Evolutionary conservation across 2,888 invertebrate species (phyloP).

Genomic region (Idaea biselata): DNA sequence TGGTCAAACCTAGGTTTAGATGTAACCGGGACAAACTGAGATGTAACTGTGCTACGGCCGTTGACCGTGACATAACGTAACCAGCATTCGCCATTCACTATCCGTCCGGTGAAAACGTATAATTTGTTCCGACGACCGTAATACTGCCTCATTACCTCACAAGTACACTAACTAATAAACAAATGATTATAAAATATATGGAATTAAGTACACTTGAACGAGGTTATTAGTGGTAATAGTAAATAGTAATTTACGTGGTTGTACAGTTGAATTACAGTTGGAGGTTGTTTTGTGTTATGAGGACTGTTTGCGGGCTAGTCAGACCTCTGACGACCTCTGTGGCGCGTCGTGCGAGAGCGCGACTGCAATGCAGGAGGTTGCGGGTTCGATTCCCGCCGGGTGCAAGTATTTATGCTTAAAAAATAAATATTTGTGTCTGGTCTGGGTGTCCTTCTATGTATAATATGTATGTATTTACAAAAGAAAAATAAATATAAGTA

Average conservation of each 20-base stretch:
- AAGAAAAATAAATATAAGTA: too few relatives aligned
- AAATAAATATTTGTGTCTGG: too few relatives aligned
- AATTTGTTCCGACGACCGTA: slow-evolving; percentile 18
- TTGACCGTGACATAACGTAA: not conserved
- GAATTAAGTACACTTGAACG: slow-evolving; percentile 16
- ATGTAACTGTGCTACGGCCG: not conserved
- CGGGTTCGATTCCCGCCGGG: too few relatives aligned
- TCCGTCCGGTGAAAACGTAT: slow-evolving; percentile 18
- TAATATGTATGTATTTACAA: too few relatives aligned
- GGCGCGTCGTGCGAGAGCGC: too few relatives aligned
- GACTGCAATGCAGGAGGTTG: too few relatives aligned
- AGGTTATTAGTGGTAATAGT: slow-evolving; percentile 13
- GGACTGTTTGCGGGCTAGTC: too few relatives aligned
- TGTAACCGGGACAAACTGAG: not conserved
- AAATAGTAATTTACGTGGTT: slow-evolving; percentile 6
- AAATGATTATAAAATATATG: slow-evolving; percentile 18
- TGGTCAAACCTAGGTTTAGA: not conserved
- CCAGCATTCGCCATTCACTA: slow-evolving; percentile 8
- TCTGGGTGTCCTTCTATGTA: too few relatives aligned
- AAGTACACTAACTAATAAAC: slow-evolving; percentile 16
- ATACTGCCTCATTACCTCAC: slow-evolving; percentile 21
- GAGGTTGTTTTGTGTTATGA: too few relatives aligned
- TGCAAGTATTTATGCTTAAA: too few relatives aligned
- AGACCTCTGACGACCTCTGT: too few relatives aligned
- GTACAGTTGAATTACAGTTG: too few relatives aligned